Evolutionary conservation across 2,113 vertebrate species (phyloP).

Genomic region (Poeciliopsis retropinna): DNA sequence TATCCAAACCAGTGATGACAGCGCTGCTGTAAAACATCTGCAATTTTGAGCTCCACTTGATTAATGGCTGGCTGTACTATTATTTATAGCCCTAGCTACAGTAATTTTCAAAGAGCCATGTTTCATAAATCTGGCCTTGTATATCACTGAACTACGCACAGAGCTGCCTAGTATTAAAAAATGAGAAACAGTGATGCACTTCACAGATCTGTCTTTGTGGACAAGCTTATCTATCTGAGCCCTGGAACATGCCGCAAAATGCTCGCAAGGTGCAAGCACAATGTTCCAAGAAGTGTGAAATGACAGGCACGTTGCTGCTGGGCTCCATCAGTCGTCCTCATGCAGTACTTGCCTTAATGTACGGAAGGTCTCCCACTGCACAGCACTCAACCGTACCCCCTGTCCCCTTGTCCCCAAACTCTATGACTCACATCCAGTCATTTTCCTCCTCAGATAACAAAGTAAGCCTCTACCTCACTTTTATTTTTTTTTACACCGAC

Average conservation of each 20-base stretch:
- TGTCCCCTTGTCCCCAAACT: slow-evolving; percentile 45
- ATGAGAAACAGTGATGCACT: slow-evolving; percentile 40
- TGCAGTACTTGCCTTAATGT: slow-evolving; percentile 40
- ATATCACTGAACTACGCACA: slow-evolving; percentile 29
- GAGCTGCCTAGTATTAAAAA: slow-evolving; percentile 44
- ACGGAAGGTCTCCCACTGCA: slow-evolving; percentile 35
- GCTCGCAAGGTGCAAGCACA: slow-evolving; percentile 37
- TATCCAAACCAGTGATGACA: slow-evolving; percentile 23
- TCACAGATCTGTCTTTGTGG: slow-evolving; percentile 38
- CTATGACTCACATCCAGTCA: slow-evolving; percentile 47
- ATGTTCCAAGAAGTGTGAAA: slow-evolving; percentile 47
- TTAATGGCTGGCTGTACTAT: slow-evolving; percentile 33
- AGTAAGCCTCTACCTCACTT: slow-evolving; percentile 28
- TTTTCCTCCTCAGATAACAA: slow-evolving; percentile 55
- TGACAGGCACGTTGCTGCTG: slow-evolving; percentile 42
- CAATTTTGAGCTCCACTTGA: slow-evolving; percentile 36
- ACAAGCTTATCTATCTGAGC: slow-evolving; percentile 54
- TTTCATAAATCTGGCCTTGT: slow-evolving; percentile 43
- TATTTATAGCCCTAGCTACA: slow-evolving; percentile 39
- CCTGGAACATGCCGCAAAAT: slow-evolving; percentile 34
- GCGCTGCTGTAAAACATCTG: slow-evolving; percentile 18
- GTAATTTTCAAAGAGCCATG: slow-evolving; percentile 14
- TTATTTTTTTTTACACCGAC: slow-evolving; percentile 13
- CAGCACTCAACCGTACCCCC: slow-evolving; percentile 20
- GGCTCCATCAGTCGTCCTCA: slow-evolving; percentile 51